Base-by-base conservation (phyloP, 2,113 vertebrate species). In the Callipepla squamata region DNA sequence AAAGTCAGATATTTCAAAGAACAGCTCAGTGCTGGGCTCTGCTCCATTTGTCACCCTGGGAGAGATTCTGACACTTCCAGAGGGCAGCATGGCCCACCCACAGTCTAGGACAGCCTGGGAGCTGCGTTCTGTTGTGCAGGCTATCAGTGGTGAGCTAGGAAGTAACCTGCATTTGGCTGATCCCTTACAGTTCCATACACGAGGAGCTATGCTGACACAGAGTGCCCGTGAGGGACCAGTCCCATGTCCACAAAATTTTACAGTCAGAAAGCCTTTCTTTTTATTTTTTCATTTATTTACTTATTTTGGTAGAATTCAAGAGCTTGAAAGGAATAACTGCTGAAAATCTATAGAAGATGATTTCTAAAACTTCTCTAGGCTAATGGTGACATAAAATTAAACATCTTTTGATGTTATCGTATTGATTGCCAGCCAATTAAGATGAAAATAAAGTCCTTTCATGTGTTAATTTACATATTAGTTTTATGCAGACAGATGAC, bases 1-100 rank as follows among this genome's bases (percentile, higher is more conserved):
- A 75, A 88, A 93, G 88, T 83, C 68, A 92, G 73, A 92, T 78
- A 90, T 93, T 95, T 96, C 90, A 95, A 84, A 94, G 89, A 89
- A 88, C 36, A 94, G 66, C 86, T 93, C 90, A 90, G 59, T 77
- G 59, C 85, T 81, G 80, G 66, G 89, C 87, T 87, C 26, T 66
- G 80, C 62, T 95, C 83, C 86, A 85, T 89, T 85, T 95, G 81
- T 95, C 87, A 85, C 82, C 68, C 90, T 77, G 59, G 68, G 62
- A 91, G 87, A 87, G 69, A 87, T 80, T 89, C 72, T 93, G 87
- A 95, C 85, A 83, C 47, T 95, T 94, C 59, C 81, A 93, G 75
- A 89, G 81, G 85, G 85, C 82, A 80, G 15, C 0, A 0, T 91
- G 63, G 94, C 90, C 94, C 94, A 95, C 93, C 94, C 90, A 93